Base-by-base conservation (phyloP, 2,888 invertebrate genomes). In the Scaptomyza flava region DNA sequence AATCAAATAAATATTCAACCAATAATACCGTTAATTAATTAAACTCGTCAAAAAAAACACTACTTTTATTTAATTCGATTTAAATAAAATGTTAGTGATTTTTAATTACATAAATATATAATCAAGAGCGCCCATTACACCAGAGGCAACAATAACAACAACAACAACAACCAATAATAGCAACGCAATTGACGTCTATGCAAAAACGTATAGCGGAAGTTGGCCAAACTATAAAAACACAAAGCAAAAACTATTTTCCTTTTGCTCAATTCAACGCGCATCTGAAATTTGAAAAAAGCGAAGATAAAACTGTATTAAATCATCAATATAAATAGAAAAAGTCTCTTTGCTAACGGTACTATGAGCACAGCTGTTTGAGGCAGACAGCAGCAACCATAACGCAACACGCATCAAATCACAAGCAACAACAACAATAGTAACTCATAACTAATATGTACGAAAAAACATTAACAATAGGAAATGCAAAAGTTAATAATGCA, bases 401-500 rank as follows among this genome's bases (percentile, higher is more conserved):
- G 34, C 62, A 61, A 30, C 77, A 76, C 77, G 70, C 73, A 76
- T 34, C 81, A 79, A 57, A 79, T 79, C 67, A 76, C 75, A 64
- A 31, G 42, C 68, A 60, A 54, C 59, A 59, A 50, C 47, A 60
- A 62, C 34, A 51, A 72, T 30, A 63, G 31, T 46, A 59, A 52
- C 64, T 59, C 54, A 76, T 81, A 81, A 81, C 83, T 83, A 85
- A 83, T 85, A 85, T 85, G 84, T 85, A 81, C 84, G 84, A 85
- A 50, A 88, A 85, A 86, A 77, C 87, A 76, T 71, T 86, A 77
- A 79, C 60, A 72, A 78, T 71, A 81, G 84, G 84, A 84, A 85
- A 77, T 83, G 59, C 84, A 59, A 85, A 81, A 81, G 84, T 83
- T 86, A 86, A 84, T 83, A 83, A 85, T 77, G 81, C 83, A 78